Base-by-base conservation (phyloP, 2,888 invertebrate genomes). In the Sarcophaga variegata region DNA sequence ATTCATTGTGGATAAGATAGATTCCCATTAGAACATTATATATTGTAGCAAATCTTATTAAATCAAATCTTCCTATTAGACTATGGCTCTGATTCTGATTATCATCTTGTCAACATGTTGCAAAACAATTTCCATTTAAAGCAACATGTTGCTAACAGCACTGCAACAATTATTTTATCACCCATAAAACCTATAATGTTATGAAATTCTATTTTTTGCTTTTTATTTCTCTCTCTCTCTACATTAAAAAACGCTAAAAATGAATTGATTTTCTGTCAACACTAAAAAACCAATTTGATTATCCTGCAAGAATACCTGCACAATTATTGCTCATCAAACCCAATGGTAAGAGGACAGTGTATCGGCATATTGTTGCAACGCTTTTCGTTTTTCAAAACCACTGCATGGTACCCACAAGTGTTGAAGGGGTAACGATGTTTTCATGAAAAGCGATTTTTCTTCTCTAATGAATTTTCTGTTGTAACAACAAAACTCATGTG, bases 261-360 rank as follows among this genome's bases (percentile, higher is more conserved):
- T 5, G 11, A 59, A 72, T 80, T 80, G 72, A 64, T 80, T 80
- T 72, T 64, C 80, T 80, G 72, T 80, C 80, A 80, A 72, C 80
- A 72, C 54, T 66, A 80, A 72, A 77, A 80, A 79, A 66, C 80
- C 72, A 64, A 80, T 66, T 66, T 54, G 59, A 71, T 71, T 71
- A 69, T 71, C 71, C 62, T 59, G 45, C 12, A 14, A 17, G 3
- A 54, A 54, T 54, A 14, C 45, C 59, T 62, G 12, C 77, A 59
- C 77, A 59, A 67, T 37, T 8, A 10, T 37, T 37, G 37, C 37
- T 10, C 37, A 37, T 37, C 37, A 37, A 37, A 37, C 2, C 10
- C 2, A 37, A 37, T 10, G 37, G 37, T 37, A 37, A 37, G 8
- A 37, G 37, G 10, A 37, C 10, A 37, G 8, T 37, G 8, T 37